phyloP scores from a whole-genome alignment of 2,113 vertebrate species.

The Heloderma charlesbogerti region DNA sequence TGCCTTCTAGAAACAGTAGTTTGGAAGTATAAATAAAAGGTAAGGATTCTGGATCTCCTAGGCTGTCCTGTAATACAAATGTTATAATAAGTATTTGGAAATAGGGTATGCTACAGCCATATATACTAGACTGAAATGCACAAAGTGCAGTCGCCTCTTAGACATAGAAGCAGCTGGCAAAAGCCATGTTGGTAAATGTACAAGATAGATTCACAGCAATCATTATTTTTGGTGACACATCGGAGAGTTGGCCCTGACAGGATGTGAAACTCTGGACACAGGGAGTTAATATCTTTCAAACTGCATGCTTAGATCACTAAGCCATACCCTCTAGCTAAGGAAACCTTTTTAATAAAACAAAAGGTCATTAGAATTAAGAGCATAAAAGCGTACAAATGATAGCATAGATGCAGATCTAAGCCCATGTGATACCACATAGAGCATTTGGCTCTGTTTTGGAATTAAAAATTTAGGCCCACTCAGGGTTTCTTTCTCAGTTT shows the following conservation, averaged over 20 bases:
- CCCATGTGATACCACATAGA: constrained; percentile 1
- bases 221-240: background rate
- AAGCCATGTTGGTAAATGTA: background rate
- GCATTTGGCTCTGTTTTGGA: background rate
- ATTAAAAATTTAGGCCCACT: constrained; percentile 45
- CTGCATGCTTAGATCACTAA: constrained; percentile 9
- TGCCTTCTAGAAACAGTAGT: too few species aligned
- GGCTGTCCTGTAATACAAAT: background rate
- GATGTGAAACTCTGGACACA: background rate
- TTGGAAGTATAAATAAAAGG: too few species aligned
- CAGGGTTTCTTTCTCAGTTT: constrained; percentile 21
- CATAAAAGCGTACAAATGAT: constrained; percentile 25
- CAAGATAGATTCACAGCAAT: background rate
- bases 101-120: background rate
- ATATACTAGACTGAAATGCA: background rate
- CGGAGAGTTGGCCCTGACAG: background rate
- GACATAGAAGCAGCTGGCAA: background rate
- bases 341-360: constrained; percentile 42
- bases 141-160: background rate
- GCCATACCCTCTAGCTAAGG: constrained; percentile 14
- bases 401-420: constrained; percentile 13
- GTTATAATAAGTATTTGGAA: background rate
- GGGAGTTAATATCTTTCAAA: constrained; percentile 24
- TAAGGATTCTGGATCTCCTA: too few species aligned
- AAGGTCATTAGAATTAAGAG: constrained; percentile 40